Percentiles rank a stretch among this genome's conserved stretches.
Evolutionary conservation across 2,888 invertebrate genomes (phyloP).

Genomic region (Xylocampa areola): DNA sequence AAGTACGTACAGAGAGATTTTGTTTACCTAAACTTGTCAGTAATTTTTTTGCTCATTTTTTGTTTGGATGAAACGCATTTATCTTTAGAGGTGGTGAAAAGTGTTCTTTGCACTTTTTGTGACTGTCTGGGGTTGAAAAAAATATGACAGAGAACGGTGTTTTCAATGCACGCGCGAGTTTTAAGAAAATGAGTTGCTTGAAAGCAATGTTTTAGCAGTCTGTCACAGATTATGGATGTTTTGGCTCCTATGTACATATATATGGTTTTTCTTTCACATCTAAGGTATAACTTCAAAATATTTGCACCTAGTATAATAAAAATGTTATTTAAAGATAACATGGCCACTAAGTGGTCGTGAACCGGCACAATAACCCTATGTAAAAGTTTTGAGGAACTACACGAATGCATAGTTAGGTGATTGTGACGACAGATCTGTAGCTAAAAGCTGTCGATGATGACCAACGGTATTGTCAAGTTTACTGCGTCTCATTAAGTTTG

Average conservation of each 20-base stretch:
- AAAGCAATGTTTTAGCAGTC: constrained; percentile 28
- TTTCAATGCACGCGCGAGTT: constrained; percentile 32
- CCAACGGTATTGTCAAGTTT: too few relatives aligned
- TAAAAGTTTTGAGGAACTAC: too few relatives aligned
- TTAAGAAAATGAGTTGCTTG: constrained; percentile 34
- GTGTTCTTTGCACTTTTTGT: constrained; percentile 28
- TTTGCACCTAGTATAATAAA: too few relatives aligned
- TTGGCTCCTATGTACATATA: constrained; percentile 4
- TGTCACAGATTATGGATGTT: constrained; percentile 4
- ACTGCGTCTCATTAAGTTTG: too few relatives aligned
- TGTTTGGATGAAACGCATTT: constrained; percentile 7
- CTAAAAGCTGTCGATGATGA: too few relatives aligned
- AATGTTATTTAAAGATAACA: too few relatives aligned
- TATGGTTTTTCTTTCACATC: not conserved
- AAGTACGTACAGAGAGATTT: constrained; percentile 28
- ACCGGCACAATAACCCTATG: too few relatives aligned
- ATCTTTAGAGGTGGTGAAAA: constrained; percentile 23
- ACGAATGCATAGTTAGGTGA: too few relatives aligned
- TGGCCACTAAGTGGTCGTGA: too few relatives aligned
- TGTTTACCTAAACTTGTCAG: constrained; percentile 26
- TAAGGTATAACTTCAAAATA: not conserved
- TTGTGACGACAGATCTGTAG: too few relatives aligned
- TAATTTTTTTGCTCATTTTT: constrained; percentile 10
- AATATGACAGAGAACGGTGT: constrained; percentile 16
- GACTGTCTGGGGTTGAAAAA: constrained; percentile 28